Base-by-base conservation (phyloP, 2,113 vertebrate species). In the Bettongia penicillata region DNA sequence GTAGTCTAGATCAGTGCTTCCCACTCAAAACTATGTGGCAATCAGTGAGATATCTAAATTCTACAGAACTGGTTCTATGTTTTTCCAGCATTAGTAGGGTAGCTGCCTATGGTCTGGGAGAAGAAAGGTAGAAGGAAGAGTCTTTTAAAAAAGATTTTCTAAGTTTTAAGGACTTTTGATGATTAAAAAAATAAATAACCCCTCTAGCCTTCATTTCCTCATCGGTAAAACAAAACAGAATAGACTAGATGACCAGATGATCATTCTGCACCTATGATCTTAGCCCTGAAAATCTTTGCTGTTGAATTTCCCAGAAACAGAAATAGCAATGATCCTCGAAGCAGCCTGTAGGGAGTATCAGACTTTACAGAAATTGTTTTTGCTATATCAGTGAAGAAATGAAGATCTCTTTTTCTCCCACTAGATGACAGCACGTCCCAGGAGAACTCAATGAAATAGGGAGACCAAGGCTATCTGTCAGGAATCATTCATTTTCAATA, bases 401-500 rank as follows among this genome's bases (percentile, higher is more conserved):
- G 2, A 9, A 90, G 37, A 0, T 4, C n/a, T 12, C 51, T 25
- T 10, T 49, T 47, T 19, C 10, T 4, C 2, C 94, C 91, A 3
- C 77, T 16, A 47, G 94, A 5, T 28, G 93, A 90, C n/a, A 91
- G 96, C 91, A 94, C 37, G 94, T 14, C 1, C 61, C 0, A 3
- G 24, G 4, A 91, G 3, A 7, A n/a, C 2, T 8, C n/a, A 9
- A 2, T 0, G 0, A 0, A 24, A n/a, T 7, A 28, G 53, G 37
- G 12, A 0, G 1, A 0, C n/a, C 48, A 24, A 0, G 3, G 8
- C 53, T 51, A 52, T 31, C 55, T 0, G 22, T 22, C 10, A 1
- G 1, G 0, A 12, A 23, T 37, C 84, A 8, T 51, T 57, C n/a
- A 3, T 47, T 61, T 93, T 84, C 47, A 68, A 0, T 0, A 12